Conservation (phyloP, 2,113 vertebrate species). For the Ovibos moschatus region DNA sequence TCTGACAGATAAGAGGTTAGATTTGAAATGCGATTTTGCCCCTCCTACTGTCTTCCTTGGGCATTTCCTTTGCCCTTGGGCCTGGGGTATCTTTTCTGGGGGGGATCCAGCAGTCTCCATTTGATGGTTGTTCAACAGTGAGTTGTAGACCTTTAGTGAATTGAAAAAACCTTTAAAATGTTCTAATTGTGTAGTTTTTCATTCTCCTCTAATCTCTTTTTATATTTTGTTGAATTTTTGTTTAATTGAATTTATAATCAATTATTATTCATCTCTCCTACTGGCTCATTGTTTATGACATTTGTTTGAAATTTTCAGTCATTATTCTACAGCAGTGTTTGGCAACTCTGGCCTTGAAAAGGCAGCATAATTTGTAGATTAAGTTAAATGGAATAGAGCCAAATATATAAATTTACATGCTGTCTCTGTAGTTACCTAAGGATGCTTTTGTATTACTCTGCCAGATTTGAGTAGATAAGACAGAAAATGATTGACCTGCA, state of each 20-base stretch:
- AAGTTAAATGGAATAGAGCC: background rate
- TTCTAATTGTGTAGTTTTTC: background rate
- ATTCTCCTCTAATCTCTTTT: background rate
- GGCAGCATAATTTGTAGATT: background rate
- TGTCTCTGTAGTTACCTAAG: background rate
- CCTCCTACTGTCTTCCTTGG: background rate
- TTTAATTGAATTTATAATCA: background rate
- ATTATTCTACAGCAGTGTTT: no score
- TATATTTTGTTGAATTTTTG: background rate
- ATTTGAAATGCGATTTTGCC: background rate
- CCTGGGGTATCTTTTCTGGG: background rate
- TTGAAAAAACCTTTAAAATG: background rate
- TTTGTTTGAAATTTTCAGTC: background rate
- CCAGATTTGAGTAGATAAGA: background rate
- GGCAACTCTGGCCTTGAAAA: background rate
- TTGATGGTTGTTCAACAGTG: background rate
- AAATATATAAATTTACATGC: background rate
- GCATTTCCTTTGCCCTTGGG: background rate
- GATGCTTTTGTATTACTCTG: background rate
- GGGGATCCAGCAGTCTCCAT: background rate
- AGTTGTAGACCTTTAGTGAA: background rate
- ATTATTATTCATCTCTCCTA: background rate
- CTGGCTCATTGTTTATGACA: background rate
- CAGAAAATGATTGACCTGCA: background rate
- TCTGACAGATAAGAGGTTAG: background rate